Evolutionary conservation across 1,140 invertebrate species (phyloP).

Genomic region (Diabrotica virgifera): DNA sequence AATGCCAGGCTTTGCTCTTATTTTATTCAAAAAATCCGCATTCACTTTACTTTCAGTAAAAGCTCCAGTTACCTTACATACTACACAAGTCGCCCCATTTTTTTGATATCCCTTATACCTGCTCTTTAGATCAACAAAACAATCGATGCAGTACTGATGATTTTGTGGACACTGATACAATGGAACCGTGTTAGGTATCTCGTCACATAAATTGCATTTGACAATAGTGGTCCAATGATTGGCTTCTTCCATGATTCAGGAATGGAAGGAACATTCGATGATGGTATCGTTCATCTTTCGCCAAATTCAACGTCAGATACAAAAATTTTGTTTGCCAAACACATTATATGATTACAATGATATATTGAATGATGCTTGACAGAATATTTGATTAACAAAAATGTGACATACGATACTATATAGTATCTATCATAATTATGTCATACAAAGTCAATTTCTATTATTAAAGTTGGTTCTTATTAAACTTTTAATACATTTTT

Average conservation of each 20-base stretch:
- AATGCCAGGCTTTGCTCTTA: conserved; percentile 38
- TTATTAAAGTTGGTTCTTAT: too few species aligned
- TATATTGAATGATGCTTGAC: neutral
- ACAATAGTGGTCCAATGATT: conserved; percentile 20
- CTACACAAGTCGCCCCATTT: conserved; percentile 12
- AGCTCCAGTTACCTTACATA: conserved; percentile 15
- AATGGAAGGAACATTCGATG: conserved; percentile 7
- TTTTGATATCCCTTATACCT: conserved; percentile 12
- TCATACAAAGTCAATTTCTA: too few species aligned
- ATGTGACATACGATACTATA: neutral
- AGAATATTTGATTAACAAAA: neutral
- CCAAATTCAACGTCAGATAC: conserved; percentile 16
- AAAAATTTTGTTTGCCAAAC: conserved; percentile 21
- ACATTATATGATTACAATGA: neutral
- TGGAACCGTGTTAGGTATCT: conserved; percentile 16
- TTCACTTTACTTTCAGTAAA: conserved; percentile 19
- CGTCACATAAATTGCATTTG: conserved; percentile 19
- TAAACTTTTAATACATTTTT: too few species aligned
- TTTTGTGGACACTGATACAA: conserved; percentile 17
- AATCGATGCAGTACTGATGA: conserved; percentile 17
- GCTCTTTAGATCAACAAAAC: conserved; percentile 9
- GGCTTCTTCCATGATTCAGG: conserved; percentile 7
- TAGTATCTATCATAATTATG: neutral
- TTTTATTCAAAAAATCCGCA: conserved; percentile 18
- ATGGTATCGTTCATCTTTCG: conserved; percentile 13